Evolutionary conservation across 2,113 vertebrate species (phyloP).

Genomic region (Epinephelus cyanopodus): DNA sequence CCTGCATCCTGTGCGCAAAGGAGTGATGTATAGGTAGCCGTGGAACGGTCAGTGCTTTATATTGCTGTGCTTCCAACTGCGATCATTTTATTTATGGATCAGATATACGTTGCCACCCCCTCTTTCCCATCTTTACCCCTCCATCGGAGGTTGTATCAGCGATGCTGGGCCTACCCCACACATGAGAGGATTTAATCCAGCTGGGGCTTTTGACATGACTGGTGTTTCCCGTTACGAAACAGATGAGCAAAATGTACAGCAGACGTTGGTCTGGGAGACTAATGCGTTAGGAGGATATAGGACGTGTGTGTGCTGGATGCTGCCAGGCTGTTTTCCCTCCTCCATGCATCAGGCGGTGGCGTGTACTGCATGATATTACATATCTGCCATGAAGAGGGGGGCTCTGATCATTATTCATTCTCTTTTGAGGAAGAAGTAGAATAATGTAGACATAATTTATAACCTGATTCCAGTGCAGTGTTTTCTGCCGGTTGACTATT

Average conservation of each 20-base stretch:
- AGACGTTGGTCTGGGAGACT: conserved; percentile 28
- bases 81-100: conserved; percentile 63
- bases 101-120: conserved; percentile 32
- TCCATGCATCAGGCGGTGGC: conserved; percentile 64
- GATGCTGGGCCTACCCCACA: conserved; percentile 58
- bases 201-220: conserved; percentile 42
- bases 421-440: conserved; percentile 35
- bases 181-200: conserved; percentile 69
- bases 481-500: conserved; percentile 36
- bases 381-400: conserved; percentile 28
- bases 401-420: conserved; percentile 32
- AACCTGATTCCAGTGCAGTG: conserved; percentile 35
- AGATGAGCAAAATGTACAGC: conserved; percentile 66
- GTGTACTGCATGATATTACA: conserved; percentile 67
- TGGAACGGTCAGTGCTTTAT: conserved; percentile 25
- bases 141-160: conserved; percentile 48
- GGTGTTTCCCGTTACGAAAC: conserved; percentile 69
- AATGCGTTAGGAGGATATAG: conserved; percentile 41
- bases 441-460: conserved; percentile 23
- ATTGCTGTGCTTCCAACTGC: conserved; percentile 32
- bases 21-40: conserved; percentile 55
- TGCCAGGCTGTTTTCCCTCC: conserved; percentile 42
- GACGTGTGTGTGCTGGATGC: conserved; percentile 57
- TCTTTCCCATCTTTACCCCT: conserved; percentile 10
- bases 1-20: conserved; percentile 68